Evolutionary conservation across 2,113 vertebrate species (phyloP).

Genomic region (Cochlearius cochlearius): DNA sequence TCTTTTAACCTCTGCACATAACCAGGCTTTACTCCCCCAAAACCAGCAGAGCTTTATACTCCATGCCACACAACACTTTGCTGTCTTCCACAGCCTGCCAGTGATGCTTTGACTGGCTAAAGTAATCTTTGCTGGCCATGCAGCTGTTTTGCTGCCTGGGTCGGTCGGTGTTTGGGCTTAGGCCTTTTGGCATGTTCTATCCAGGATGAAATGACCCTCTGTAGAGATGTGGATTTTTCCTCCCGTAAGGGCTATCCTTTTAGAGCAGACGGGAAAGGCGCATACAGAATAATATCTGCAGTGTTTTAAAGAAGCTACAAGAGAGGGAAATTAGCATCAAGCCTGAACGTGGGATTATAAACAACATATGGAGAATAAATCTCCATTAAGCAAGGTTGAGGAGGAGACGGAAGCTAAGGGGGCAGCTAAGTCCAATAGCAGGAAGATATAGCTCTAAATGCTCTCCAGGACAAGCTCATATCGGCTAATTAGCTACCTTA

Average conservation of each 20-base stretch:
- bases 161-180: not conserved
- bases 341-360: not conserved
- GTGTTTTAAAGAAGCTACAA: not conserved
- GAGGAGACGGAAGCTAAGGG: not conserved
- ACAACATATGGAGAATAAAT: slow-evolving; percentile 50
- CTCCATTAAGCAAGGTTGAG: not conserved
- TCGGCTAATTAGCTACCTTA: not conserved
- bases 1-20: not conserved
- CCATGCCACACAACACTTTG: not conserved
- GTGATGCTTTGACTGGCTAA: not conserved
- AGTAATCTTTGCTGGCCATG: not conserved
- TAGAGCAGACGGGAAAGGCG: not conserved
- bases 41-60: not conserved
- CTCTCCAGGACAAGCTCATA: not conserved
- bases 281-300: not conserved
- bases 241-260: not conserved
- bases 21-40: not conserved
- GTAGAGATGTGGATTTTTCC: not conserved
- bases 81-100: not conserved
- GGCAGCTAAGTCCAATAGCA: not conserved
- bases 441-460: not conserved
- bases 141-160: not conserved
- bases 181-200: not conserved
- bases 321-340: slow-evolving; percentile 8
- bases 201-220: not conserved